A percentile compares a stretch with the other conserved stretches of the same genome.
Conservation (phyloP, 2,888 invertebrate species). For the Anoncus sp. region DNA sequence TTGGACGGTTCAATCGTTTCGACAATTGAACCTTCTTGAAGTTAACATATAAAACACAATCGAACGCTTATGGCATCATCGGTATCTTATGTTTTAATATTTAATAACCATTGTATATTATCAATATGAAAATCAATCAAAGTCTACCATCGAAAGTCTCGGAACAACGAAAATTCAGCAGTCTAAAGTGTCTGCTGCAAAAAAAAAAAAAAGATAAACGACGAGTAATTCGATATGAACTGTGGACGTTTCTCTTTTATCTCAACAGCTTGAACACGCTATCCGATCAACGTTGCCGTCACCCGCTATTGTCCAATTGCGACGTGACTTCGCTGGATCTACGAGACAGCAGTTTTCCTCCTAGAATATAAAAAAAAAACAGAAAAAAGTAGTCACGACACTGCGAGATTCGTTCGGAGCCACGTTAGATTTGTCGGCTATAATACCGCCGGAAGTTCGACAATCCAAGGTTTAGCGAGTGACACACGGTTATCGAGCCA, state of each 20-base stretch:
- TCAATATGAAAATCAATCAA: not conserved
- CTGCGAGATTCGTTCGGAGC: slow-evolving; percentile 25
- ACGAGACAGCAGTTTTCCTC: slow-evolving; percentile 19
- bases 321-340: slow-evolving; percentile 22
- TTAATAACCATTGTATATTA: not conserved
- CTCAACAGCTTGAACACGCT: slow-evolving; percentile 35
- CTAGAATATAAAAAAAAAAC: not conserved
- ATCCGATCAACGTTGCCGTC: not conserved
- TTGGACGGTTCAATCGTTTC: not conserved
- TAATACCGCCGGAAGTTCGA: slow-evolving; percentile 63
- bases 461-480: slow-evolving; percentile 62
- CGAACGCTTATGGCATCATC: slow-evolving; percentile 45
- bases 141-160: slow-evolving; percentile 40
- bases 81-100: not conserved
- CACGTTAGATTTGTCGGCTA: slow-evolving; percentile 21
- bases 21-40: not conserved
- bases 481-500: slow-evolving; percentile 67
- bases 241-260: slow-evolving; percentile 40
- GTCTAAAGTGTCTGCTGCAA: not conserved
- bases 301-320: not conserved
- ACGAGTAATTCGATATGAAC: not conserved
- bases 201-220: not conserved
- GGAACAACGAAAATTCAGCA: not conserved
- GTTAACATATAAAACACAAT: slow-evolving; percentile 6
- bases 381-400: slow-evolving; percentile 1